Conservation (phyloP, 2,797 vertebrate species). For the Enteromius thamalakanensis region DNA sequence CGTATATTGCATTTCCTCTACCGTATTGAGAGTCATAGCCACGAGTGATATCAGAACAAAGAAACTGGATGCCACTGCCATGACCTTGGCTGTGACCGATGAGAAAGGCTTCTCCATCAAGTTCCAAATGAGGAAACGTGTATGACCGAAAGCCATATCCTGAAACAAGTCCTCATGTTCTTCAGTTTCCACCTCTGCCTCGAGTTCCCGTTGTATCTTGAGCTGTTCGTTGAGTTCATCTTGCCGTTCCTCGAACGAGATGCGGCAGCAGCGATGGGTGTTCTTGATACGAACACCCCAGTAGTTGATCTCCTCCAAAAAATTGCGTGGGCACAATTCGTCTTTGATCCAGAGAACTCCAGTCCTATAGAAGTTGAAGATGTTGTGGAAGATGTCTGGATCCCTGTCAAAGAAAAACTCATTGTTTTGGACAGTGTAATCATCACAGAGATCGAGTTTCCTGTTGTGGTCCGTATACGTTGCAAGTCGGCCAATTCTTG, state of each 20-base stretch:
- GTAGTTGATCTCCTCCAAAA: slow-evolving; percentile 80
- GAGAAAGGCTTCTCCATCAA: slow-evolving; percentile 81
- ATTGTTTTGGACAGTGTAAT: slow-evolving; percentile 76
- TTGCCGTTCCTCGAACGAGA: slow-evolving; percentile 78
- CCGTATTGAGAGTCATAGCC: slow-evolving; percentile 81
- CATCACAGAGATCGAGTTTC: slow-evolving; percentile 84
- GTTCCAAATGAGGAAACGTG: slow-evolving; percentile 74
- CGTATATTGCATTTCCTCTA: slow-evolving; percentile 72
- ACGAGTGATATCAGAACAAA: slow-evolving; percentile 81
- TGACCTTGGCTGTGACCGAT: slow-evolving; percentile 77
- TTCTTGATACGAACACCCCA: slow-evolving; percentile 81
- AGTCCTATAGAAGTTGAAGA: slow-evolving; percentile 83
- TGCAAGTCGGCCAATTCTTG: slow-evolving; percentile 83
- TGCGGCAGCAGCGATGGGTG: slow-evolving; percentile 78
- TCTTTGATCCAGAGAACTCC: slow-evolving; percentile 80
- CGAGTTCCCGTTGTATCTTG: slow-evolving; percentile 77
- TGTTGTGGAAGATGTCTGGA: slow-evolving; percentile 83
- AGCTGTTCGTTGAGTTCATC: slow-evolving; percentile 78
- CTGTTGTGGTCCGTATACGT: slow-evolving; percentile 78
- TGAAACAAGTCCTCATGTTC: slow-evolving; percentile 69
- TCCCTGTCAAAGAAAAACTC: slow-evolving; percentile 89
- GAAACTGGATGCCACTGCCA: slow-evolving; percentile 77
- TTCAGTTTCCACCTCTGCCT: slow-evolving; percentile 74
- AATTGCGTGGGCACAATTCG: slow-evolving; percentile 78
- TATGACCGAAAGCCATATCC: slow-evolving; percentile 72